Conservation (phyloP, 30 jellyfish, hydroid and myxozoan species). For the Cassiopea andromeda region DNA sequence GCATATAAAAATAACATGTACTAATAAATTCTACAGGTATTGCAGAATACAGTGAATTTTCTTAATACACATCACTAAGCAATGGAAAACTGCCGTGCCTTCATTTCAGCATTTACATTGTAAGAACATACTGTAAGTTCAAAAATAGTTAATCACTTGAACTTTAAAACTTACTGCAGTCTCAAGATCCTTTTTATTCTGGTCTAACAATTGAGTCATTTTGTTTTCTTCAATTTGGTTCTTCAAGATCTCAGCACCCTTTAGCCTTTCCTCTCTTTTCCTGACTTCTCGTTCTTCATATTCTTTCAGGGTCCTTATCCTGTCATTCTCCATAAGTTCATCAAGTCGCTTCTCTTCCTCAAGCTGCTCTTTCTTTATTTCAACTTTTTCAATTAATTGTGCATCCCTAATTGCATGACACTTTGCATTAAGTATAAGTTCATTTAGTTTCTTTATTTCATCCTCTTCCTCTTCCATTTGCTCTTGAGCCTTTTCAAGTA, state of each 20-base stretch:
- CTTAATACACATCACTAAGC: too few relatives aligned
- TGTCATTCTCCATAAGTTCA: constrained; percentile 98
- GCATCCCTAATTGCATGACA: constrained; percentile 99
- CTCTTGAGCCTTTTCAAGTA: constrained; percentile 93
- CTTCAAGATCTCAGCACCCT: constrained; percentile 91
- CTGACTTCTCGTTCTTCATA: constrained; percentile 84
- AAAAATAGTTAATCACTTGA: neutral
- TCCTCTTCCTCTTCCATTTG: constrained; percentile 99
- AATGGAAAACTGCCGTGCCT: too few relatives aligned
- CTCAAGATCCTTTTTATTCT: constrained; percentile 95
- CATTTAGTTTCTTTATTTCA: constrained; percentile 95
- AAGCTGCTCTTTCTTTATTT: constrained; percentile 85
- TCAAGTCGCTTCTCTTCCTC: constrained; percentile 97
- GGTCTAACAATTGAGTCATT: constrained; percentile 78
- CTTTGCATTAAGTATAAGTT: constrained; percentile 91
- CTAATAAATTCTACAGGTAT: too few relatives aligned
- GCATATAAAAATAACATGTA: too few relatives aligned
- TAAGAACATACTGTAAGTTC: neutral
- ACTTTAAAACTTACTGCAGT: constrained; percentile 71
- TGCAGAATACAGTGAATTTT: too few relatives aligned
- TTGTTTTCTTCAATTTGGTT: constrained; percentile 88
- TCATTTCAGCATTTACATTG: neutral
- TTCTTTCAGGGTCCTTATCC: constrained; percentile 86
- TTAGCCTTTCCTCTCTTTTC: constrained; percentile 82
- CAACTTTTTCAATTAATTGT: constrained; percentile 95